Base-by-base conservation (phyloP, 2,113 vertebrate genomes). In the Thamnaconus septentrionalis region DNA sequence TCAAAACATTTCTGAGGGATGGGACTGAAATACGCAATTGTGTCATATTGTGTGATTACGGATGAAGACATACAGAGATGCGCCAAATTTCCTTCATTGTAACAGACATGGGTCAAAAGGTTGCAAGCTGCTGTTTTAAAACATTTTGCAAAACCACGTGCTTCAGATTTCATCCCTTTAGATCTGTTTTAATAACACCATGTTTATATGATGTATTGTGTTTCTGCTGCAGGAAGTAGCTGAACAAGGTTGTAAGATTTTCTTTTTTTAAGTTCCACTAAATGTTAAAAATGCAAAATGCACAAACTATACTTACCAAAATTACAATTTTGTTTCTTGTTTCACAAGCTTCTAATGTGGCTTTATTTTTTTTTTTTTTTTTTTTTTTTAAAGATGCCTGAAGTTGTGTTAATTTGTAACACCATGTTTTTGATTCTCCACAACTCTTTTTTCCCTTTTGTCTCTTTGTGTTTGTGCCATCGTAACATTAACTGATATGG, bases 381-480 rank as follows among this genome's bases (percentile, higher is more conserved):
- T 63, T 54, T 3, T 60, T 67, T 41, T 53, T 4, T 69, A 78
- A 58, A 72, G 41, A 55, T 56, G 61, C 73, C 73, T 71, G 12
- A 59, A 71, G 62, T 72, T 81, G 68, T 71, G 48, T 78, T 76
- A 1, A 73, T 71, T 75, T 80, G 56, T 53, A 58, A 56, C 64
- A 84, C 82, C 75, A 82, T 81, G 83, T 64, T 43, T 72, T 68
- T 60, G 64, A 31, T 31, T 31, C 18, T 31, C 18, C 18, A 31
- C 18, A 31, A 31, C 18, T 31, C 18, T 31, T 31, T 31, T 2
- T 31, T 31, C 18, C 18, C 18, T 31, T 31, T 31, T 31, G 18
- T 31, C 18, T 31, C 18, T 31, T 31, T 31, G 18, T 31, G 18
- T 31, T 31, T 31, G 18, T 31, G 18, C 18, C 18, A 31, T 31